Evolutionary conservation across 2,113 vertebrate genomes (phyloP).

Genomic region (Odocoileus virginianus): DNA sequence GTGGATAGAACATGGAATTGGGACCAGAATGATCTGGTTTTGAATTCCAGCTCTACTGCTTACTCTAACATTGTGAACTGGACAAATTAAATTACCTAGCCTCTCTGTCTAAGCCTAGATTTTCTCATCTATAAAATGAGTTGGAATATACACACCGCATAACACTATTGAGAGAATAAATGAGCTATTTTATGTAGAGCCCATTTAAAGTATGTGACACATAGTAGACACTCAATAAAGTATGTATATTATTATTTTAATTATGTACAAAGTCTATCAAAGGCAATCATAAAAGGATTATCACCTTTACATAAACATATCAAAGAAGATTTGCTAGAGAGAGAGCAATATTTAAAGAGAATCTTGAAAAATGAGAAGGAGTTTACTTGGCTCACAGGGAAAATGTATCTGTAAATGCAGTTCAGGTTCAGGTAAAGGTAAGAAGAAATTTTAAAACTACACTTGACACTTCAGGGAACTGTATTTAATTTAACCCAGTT

Average conservation of each 20-base stretch:
- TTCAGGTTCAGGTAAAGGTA: neutral
- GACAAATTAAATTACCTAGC: neutral
- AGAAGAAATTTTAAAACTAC: neutral
- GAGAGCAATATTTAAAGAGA: neutral
- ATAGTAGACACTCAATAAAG: neutral
- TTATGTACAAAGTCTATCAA: neutral
- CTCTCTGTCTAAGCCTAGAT: neutral
- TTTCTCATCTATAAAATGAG: neutral
- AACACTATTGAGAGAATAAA: neutral
- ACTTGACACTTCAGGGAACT: neutral
- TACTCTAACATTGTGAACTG: neutral
- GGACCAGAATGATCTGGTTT: neutral
- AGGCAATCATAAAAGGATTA: neutral
- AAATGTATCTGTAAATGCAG: slow-evolving; percentile 5
- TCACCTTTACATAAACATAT: neutral
- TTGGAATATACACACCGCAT: neutral
- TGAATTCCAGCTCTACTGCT: neutral
- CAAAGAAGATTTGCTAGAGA: neutral
- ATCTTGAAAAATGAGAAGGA: neutral
- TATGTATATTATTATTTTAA: neutral
- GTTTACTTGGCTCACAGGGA: neutral
- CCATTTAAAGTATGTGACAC: neutral
- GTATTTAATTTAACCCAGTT: neutral
- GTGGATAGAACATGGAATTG: neutral
- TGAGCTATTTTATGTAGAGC: neutral